Percentiles rank a stretch among this genome's conserved stretches.
These are phyloP conservation scores for Balanococcus diminutus DNA, from an alignment of 2,888 invertebrate species.

Conservation along the genomic window DNA sequence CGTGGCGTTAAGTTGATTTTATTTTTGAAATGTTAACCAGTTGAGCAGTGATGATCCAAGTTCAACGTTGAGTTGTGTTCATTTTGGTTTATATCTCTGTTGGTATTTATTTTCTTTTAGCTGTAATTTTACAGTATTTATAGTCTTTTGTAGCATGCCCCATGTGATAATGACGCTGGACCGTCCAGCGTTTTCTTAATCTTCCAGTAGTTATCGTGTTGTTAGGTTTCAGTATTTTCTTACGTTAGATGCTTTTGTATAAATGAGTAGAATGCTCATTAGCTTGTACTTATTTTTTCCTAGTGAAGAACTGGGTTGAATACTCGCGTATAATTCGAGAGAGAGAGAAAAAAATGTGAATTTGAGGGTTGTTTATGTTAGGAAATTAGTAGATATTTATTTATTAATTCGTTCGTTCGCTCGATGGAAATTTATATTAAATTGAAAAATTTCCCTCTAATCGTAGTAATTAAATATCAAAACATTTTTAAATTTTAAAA, in stretches of 20 bases:
- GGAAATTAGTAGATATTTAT: background rate
- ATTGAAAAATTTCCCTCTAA: background rate
- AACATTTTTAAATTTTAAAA: background rate
- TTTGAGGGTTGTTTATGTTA: background rate
- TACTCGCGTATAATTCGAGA: background rate
- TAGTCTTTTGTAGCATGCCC: background rate
- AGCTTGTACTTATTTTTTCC: background rate
- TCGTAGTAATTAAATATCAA: background rate
- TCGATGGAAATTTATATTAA: too few relatives aligned
- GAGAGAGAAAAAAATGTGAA: background rate
- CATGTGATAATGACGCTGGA: conserved; percentile 14
- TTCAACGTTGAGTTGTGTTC: conserved; percentile 40
- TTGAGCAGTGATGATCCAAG: conserved; percentile 12
- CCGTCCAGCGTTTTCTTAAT: background rate
- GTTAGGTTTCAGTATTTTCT: background rate
- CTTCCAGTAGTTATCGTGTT: background rate
- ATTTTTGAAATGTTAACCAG: conserved; percentile 32
- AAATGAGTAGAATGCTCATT: background rate
- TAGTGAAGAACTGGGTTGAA: background rate
- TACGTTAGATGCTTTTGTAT: background rate
- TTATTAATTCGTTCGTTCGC: background rate
- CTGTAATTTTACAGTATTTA: conserved; percentile 12
- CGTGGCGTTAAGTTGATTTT: background rate
- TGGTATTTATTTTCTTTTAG: conserved; percentile 15
- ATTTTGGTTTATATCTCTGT: conserved; percentile 32